phyloP scores from a whole-genome alignment of 2,888 invertebrate genomes.

The Bellardia pandia region DNA sequence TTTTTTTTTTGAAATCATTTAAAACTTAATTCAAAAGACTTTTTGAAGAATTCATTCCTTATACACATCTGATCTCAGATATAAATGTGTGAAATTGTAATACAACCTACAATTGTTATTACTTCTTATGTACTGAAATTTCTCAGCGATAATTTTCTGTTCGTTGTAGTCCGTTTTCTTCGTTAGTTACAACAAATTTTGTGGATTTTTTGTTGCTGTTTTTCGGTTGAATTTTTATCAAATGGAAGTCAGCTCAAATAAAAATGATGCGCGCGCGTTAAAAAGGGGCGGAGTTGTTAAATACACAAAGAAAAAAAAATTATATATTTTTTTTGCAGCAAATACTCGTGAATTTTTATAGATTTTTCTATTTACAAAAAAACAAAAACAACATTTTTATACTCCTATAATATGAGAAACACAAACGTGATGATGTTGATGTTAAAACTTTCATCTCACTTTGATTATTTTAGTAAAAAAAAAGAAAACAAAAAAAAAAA shows the following conservation, averaged over 20 bases:
- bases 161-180: constrained; percentile 47
- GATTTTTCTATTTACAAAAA: constrained; percentile 18
- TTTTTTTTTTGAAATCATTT: too few relatives aligned
- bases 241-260: constrained; percentile 47
- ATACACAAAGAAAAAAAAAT: constrained; percentile 2
- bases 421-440: constrained; percentile 8
- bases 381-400: constrained; percentile 12
- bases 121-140: neutral
- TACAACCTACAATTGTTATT: constrained; percentile 31
- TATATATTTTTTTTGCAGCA: neutral
- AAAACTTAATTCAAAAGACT: neutral
- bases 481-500: too few relatives aligned
- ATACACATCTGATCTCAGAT: neutral
- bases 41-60: constrained; percentile 30
- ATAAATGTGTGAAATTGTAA: constrained; percentile 23
- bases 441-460: constrained; percentile 31
- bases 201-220: constrained; percentile 26
- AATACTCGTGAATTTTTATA: constrained; percentile 8
- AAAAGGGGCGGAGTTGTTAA: constrained; percentile 81
- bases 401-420: neutral
- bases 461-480: neutral
- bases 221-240: constrained; percentile 40
- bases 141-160: constrained; percentile 41
- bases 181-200: constrained; percentile 28
- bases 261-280: constrained; percentile 82